These are phyloP conservation scores for Brachionus plicatilis DNA, from an alignment of 1,140 invertebrate genomes.

Conservation along the genomic window DNA sequence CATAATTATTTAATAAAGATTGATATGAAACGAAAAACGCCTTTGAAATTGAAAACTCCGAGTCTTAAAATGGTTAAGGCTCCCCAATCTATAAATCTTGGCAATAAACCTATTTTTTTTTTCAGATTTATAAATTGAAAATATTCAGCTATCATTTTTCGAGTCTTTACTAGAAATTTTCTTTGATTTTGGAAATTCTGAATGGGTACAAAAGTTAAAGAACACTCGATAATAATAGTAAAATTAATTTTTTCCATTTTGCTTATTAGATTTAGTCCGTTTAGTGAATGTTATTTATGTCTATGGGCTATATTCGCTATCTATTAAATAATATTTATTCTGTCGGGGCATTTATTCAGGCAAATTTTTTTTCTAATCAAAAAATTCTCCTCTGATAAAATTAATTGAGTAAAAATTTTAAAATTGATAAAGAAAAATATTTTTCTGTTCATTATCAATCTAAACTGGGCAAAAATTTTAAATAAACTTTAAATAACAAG, in stretches of 20 bases:
- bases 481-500: neutral
- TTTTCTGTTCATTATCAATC: neutral
- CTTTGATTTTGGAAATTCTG: no score
- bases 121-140: no score
- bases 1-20: conserved; percentile 30
- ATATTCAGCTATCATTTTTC: no score
- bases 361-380: neutral
- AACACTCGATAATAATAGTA: no score
- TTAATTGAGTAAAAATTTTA: neutral
- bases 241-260: no score
- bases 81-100: no score
- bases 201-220: no score
- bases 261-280: no score
- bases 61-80: neutral
- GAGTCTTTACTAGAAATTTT: no score
- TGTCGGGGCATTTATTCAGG: neutral
- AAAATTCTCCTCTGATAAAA: neutral
- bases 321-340: neutral
- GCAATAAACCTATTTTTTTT: no score
- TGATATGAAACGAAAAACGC: neutral
- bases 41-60: neutral
- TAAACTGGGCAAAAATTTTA: neutral
- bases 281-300: no score
- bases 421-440: neutral
- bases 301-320: neutral